Evolutionary conservation across 1,140 invertebrate genomes (phyloP).

Genomic region (Heliconius hermathena): DNA sequence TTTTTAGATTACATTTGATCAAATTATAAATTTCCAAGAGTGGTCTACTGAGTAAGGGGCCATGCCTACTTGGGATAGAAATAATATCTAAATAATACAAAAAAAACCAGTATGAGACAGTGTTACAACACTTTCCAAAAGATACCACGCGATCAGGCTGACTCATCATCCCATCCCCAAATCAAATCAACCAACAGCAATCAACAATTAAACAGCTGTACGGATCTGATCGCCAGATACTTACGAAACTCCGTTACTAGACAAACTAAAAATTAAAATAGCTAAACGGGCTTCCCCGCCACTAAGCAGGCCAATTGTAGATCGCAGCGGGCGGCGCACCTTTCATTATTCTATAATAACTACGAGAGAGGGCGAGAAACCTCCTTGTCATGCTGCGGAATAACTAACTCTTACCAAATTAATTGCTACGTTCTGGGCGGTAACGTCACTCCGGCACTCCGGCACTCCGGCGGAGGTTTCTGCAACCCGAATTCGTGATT

Average conservation of each 20-base stretch:
- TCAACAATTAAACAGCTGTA: conserved; percentile 40
- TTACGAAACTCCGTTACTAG: conserved; percentile 76
- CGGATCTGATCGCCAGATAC: conserved; percentile 56
- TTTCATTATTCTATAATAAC: conserved; percentile 81
- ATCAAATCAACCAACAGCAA: conserved; percentile 37
- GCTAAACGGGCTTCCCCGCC: conserved; percentile 73
- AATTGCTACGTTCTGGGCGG: conserved; percentile 75
- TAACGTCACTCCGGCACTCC: conserved; percentile 65
- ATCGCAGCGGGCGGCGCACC: conserved; percentile 72
- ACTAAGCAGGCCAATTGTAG: conserved; percentile 79
- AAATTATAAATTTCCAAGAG: too few relatives aligned
- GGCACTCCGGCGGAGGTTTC: conserved; percentile 62
- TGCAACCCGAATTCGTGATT: conserved; percentile 54
- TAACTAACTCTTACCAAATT: conserved; percentile 75
- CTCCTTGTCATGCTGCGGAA: conserved; percentile 69
- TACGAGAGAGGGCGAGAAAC: conserved; percentile 69
- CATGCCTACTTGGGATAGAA: too few relatives aligned
- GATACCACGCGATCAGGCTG: conserved; percentile 6
- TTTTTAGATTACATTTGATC: too few relatives aligned
- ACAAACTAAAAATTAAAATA: conserved; percentile 81
- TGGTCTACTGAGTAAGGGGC: too few relatives aligned
- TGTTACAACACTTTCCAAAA: not conserved
- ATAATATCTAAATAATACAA: not conserved
- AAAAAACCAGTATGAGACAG: not conserved
- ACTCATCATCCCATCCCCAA: conserved; percentile 35